Evolutionary conservation across 2,113 vertebrate species (phyloP).

Genomic region (Spilogale gracilis): DNA sequence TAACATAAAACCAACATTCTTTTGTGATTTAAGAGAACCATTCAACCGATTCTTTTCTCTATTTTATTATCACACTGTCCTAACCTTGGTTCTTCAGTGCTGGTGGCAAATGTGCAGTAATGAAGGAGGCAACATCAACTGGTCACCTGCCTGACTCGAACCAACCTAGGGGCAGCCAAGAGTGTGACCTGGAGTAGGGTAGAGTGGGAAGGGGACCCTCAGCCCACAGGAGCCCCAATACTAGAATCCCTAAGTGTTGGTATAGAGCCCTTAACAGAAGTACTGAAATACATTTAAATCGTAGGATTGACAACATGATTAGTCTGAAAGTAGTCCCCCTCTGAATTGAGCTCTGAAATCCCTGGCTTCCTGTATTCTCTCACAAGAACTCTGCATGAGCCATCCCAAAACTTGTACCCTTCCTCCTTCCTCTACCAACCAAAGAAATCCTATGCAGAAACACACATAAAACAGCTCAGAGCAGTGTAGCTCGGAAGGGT

Average conservation of each 20-base stretch:
- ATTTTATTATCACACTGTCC: neutral
- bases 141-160: neutral
- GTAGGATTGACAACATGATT: neutral
- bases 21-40: constrained; percentile 8
- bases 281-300: neutral
- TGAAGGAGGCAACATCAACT: neutral
- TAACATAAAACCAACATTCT: constrained; percentile 3
- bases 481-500: neutral
- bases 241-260: neutral
- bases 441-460: neutral
- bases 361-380: neutral
- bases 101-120: neutral
- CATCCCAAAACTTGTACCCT: neutral
- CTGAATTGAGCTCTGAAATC: neutral
- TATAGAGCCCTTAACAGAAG: neutral
- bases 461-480: neutral
- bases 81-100: neutral
- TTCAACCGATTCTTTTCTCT: neutral
- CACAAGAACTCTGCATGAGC: neutral
- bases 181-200: neutral
- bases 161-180: neutral
- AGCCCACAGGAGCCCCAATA: neutral
- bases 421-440: neutral
- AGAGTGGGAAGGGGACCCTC: neutral
- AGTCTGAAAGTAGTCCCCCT: neutral